Evolutionary conservation across 2,113 vertebrate species (phyloP), one percentile per base, ranked within the genome.

Genomic region (Vulpes lagopus): DNA sequence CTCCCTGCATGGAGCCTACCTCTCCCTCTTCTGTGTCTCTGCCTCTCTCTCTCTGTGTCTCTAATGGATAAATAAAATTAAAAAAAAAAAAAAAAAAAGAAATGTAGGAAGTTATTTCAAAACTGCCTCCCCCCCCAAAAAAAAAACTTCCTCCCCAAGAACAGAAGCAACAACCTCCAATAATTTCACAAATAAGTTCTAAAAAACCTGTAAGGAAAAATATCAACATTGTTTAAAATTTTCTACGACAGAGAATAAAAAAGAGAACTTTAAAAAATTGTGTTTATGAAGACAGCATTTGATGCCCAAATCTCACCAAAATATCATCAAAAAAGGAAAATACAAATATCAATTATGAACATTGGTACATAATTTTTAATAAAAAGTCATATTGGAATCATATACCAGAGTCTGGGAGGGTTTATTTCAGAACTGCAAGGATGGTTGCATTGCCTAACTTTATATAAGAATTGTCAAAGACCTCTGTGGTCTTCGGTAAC

Each of bases 161-260:
- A 92, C 80, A 49, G n/a, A 94, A 74, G 55, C 6, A 64, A 30
- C 59, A 60, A 23, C 30, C 12, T 12, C 25, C 17, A 16, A 71
- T 65, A 82, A n/a, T 76, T 87, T 69, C 57, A 80, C 57, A 80
- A 67, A 60, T 88, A 22, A 76, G 57, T 82, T 25, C 49, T 80
- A 9, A 86, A 55, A 89, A 95, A 59, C 32, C 16, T 82, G 22
- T 89, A 59, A 78, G 74, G 30, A 86, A 87, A 90, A 97, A 57
- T 78, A 38, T 17, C 23, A 73, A 7, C 20, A 3, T 71, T 57
- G 5, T 55, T 81, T 82, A 35, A 90, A 71, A 78, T 89, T 53
- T 90, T 90, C 60, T 38, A 27, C 32, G 14, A 65, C 62, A 62
- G 23, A 76, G 16, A 87, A 69, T 64, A 65, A 87, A 93, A 97